Base-by-base conservation (phyloP, 2,888 invertebrate species). In the Geophilus truncorum region DNA sequence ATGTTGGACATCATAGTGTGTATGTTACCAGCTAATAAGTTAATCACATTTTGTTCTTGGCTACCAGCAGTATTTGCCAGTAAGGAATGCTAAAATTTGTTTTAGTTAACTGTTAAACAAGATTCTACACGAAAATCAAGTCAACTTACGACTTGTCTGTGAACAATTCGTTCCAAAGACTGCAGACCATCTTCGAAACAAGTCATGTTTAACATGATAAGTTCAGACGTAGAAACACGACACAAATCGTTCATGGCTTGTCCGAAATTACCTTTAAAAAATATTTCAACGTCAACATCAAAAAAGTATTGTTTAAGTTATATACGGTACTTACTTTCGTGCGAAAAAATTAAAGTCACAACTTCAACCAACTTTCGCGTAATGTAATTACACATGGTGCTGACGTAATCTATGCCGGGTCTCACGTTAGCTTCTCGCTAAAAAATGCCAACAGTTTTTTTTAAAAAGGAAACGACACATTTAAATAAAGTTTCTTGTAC, bases 361-460 rank as follows among this genome's bases (percentile, higher is more conserved):
- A 86, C 83, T 76, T 84, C 84, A 5, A 84, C 84, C 76, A 88
- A 84, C 78, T 86, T 85, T n/a, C 85, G 84, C 45, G 85, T 84
- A 70, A 87, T 85, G 82, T 88, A 87, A 70, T 84, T 85, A 40
- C 85, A 85, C 51, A 88, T 83, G 7, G 89, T 87, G 12, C 86
- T 86, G 25, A 85, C 84, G 75, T 88, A 84, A 84, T 89, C 87
- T 32, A 89, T 86, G 77, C 87, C 87, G 70, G 86, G 86, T 76
- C 85, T 84, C 12, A 88, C 84, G 51, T 86, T 84, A 9, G 86
- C 85, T 70, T 86, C 85, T 82, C 83, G 79, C 85, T 85, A 80
- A 83, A 83, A n/a, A n/a, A n/a, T n/a, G n/a, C n/a, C n/a, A n/a
- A n/a, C n/a, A n/a, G n/a, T n/a, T n/a, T n/a, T 21, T 23, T 23